Evolutionary conservation across 2,888 invertebrate species (phyloP).

Genomic region (Unio pictorum): DNA sequence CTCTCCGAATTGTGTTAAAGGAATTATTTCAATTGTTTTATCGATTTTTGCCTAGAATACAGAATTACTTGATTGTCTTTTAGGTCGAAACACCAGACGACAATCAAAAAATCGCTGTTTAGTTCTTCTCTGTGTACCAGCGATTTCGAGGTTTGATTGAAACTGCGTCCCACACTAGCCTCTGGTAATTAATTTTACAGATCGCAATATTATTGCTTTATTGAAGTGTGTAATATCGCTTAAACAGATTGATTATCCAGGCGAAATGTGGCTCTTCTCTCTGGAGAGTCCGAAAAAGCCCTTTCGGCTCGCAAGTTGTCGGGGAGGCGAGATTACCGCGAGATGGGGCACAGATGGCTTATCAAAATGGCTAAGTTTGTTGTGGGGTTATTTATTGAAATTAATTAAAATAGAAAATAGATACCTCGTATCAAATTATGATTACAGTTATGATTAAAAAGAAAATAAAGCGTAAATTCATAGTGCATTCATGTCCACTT

Average conservation of each 20-base stretch:
- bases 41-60: constrained; percentile 13
- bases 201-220: constrained; percentile 45
- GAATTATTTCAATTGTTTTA: constrained; percentile 17
- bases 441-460: constrained; percentile 26
- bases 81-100: constrained; percentile 7
- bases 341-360: constrained; percentile 41
- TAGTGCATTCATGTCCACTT: constrained; percentile 3
- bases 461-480: constrained; percentile 41
- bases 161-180: constrained; percentile 30
- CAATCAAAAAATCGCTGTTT: no score
- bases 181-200: constrained; percentile 45
- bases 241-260: constrained; percentile 41
- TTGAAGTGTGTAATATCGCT: constrained; percentile 46
- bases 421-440: constrained; percentile 40
- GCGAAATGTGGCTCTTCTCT: constrained; percentile 32
- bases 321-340: constrained; percentile 15
- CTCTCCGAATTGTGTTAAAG: constrained; percentile 14
- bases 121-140: no score
- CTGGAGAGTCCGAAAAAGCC: constrained; percentile 12
- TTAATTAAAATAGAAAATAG: constrained; percentile 45
- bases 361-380: constrained; percentile 34
- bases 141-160: constrained; percentile 18
- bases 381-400: constrained; percentile 36
- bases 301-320: constrained; percentile 19
- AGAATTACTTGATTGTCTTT: constrained; percentile 19